Base-by-base conservation (phyloP, 2,797 vertebrate species). In the Todus mexicanus region DNA sequence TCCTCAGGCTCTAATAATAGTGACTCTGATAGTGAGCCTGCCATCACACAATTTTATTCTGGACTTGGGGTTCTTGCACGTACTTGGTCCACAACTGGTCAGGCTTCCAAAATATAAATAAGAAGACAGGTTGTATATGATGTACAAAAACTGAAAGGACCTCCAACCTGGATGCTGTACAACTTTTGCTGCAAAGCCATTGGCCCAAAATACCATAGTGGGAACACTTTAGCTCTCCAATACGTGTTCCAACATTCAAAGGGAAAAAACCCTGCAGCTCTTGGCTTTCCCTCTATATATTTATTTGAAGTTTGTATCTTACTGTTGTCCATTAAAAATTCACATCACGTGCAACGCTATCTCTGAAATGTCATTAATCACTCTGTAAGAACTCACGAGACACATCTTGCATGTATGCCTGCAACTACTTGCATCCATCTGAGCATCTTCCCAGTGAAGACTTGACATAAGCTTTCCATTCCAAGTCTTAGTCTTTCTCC, bases 341-440 rank as follows among this genome's bases (percentile, higher is more conserved):
- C 11, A 11, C 1, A 2, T 42, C 29, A 53, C 50, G 83, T 83
- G 29, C 15, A 70, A 37, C 0, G 0, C 45, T 25, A 1, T 33
- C n/a, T 80, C 61, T n/a, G 82, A 76, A 84, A 71, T 48, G 31
- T 25, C 27, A 31, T 21, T 45, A 63, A 29, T 40, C 7, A 7
- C 35, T 50, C 38, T 40, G 13, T 43, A 47, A 70, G 47, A 91
- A 82, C 51, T 23, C 19, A 43, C 19, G 17, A 38, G n/a, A 35
- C 27, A 65, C 0, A 2, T 59, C 43, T 51, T 61, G 33, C 19
- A 15, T 2, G 20, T 27, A 40, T 7, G n/a, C 31, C 25, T 68
- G 61, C 43, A 82, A 87, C 14, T 19, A 51, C 6, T 6, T 1
- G 25, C 1, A 2, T 48, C 53, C 13, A 31, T 22, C 60, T 68